Base-by-base conservation (phyloP, 2,888 invertebrate species). In the Arge pagana region DNA sequence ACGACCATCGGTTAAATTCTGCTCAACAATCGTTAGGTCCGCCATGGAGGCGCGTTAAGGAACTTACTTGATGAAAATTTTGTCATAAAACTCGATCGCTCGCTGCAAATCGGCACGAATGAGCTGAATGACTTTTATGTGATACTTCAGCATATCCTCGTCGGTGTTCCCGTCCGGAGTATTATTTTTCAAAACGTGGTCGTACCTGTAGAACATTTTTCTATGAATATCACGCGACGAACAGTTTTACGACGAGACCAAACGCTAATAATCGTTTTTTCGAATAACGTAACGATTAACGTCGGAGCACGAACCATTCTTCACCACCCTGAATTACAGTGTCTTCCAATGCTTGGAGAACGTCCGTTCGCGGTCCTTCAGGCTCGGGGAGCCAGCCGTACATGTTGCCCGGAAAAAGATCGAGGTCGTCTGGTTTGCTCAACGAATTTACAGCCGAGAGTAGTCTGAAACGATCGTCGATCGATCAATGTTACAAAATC, bases 91-190 rank as follows among this genome's bases (percentile, higher is more conserved):
- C 68, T 93, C 92, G 56, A 89, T 83, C 4, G 90, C 89, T 62
- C 86, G 83, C 68, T 91, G 89, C 41, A 93, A 76, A 79, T 93
- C 93, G 0, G 88, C 86, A 35, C 90, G 81, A 23, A 93, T 83
- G 53, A 91, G 75, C 72, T 93, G 93, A 60, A 91, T 88, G 11
- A 94, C 83, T 78, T 91, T 88, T 26, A 93, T 89, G 57, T 93
- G 79, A 74, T 89, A 87, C 63, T 88, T 88, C 36, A 95, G 74
- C 48, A 85, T 83, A 4, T 86, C 84, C 55, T 90, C 88, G 57
- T 89, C 88, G 0, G 80, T 80, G 50, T 85, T 84, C 40, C 80
- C 80, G 11, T 79, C 77, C 35, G 82, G 80, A 48, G 82, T 82
- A 59, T 86, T 87, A 63, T 86, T 88, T 55, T 88, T 88, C 50